These are phyloP conservation scores for Xenopus borealis DNA, from an alignment of 2,113 vertebrate species.

Conservation along the genomic window DNA sequence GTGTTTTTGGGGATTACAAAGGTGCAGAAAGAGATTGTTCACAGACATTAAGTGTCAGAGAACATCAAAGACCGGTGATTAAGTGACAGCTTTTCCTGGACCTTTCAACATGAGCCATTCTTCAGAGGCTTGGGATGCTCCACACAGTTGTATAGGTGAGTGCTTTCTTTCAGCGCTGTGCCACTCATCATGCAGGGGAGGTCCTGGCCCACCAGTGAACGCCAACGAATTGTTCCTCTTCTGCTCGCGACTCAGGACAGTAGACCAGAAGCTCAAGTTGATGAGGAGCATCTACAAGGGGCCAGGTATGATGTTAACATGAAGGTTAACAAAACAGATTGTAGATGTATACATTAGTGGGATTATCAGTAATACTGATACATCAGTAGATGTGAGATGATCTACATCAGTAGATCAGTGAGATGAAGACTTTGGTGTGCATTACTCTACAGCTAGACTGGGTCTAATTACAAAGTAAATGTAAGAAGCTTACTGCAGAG, in stretches of 20 bases:
- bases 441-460: too few species aligned
- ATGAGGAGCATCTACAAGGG: slow-evolving; percentile 29
- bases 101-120: slow-evolving; percentile 14
- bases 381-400: too few species aligned
- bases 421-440: too few species aligned
- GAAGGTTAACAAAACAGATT: neutral
- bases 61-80: neutral
- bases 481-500: too few species aligned
- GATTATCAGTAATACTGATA: too few species aligned
- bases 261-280: slow-evolving; percentile 33
- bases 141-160: slow-evolving; percentile 7
- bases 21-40: too few species aligned
- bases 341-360: too few species aligned
- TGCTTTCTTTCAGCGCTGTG: slow-evolving; percentile 30
- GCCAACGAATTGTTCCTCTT: slow-evolving; percentile 13
- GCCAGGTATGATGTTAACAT: slow-evolving; percentile 28
- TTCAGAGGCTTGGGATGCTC: neutral
- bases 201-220: neutral
- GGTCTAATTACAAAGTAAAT: too few species aligned
- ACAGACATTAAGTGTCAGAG: too few species aligned
- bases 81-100: neutral
- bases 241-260: slow-evolving; percentile 27
- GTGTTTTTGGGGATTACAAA: too few species aligned
- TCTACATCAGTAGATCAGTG: too few species aligned
- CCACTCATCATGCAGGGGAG: slow-evolving; percentile 9